Percentiles rank a stretch among this genome's conserved stretches.
These are phyloP conservation scores for Anadara kagoshimensis DNA, from an alignment of 1,140 invertebrate species.

Conservation along the genomic window DNA sequence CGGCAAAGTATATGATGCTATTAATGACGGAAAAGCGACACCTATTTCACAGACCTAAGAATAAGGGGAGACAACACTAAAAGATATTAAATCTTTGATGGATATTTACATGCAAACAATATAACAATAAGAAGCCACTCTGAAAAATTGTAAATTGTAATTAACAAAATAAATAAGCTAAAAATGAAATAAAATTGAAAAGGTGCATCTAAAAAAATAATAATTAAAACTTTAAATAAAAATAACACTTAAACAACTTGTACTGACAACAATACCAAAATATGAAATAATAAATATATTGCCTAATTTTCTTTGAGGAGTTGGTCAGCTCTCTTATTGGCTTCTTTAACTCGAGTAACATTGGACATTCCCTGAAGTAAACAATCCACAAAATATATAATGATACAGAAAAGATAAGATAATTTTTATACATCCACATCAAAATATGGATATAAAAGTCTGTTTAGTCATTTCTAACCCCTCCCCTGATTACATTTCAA, in stretches of 20 bases:
- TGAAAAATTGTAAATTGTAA: background rate
- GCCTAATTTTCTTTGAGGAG: conserved; percentile 70
- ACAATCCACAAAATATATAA: too few relatives aligned
- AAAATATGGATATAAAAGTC: too few relatives aligned
- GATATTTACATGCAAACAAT: background rate
- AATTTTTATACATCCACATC: too few relatives aligned
- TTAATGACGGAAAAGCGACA: too few relatives aligned
- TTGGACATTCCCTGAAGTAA: conserved; percentile 70
- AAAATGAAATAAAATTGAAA: background rate
- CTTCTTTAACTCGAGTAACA: conserved; percentile 77
- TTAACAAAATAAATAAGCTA: background rate
- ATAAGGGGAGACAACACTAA: too few relatives aligned
- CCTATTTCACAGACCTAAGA: too few relatives aligned
- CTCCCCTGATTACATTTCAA: too few relatives aligned
- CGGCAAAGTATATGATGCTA: too few relatives aligned
- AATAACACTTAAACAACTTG: background rate
- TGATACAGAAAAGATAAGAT: too few relatives aligned
- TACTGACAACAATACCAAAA: background rate
- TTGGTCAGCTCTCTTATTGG: conserved; percentile 80
- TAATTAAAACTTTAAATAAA: background rate
- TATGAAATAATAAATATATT: conserved; percentile 1
- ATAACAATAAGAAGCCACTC: background rate
- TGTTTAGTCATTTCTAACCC: too few relatives aligned
- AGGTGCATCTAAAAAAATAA: background rate
- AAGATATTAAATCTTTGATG: too few relatives aligned